Base-by-base conservation (phyloP, 1,140 invertebrate species). In the Aphaenogaster ashmeadi region DNA sequence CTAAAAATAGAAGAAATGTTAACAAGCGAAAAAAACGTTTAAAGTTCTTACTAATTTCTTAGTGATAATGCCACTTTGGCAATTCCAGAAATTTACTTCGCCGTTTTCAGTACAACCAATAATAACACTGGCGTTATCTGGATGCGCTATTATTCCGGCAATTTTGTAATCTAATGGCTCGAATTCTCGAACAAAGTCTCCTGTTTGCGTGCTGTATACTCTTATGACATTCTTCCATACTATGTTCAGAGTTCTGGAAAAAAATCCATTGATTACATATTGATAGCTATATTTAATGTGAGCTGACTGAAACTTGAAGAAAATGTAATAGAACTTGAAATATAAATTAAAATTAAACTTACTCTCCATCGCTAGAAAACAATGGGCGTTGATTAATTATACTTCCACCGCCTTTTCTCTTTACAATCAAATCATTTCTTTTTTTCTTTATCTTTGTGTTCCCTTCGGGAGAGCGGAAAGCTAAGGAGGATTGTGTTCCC, bases 351-450 rank as follows among this genome's bases (percentile, higher is more conserved):
- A 78, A 54, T 72, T 67, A 77, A 88, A 96, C 97, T 96, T 95
- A 97, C 97, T 97, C 96, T 94, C 96, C 96, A 94, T 97, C 96
- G 13, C 89, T 89, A 8, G 97, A 97, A 95, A 97, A 97, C 41
- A 97, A 79, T 21, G 97, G 97, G 27, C 95, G 93, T 92, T 96
- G 95, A 90, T 96, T 95, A 33, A 97, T 96, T 88, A 97, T 96
- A 92, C 96, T 97, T 72, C 96, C 97, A 74, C 97, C 97, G 84
- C 95, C 95, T 94, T 95, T 95, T 88, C 94, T 94, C 78, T 94
- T 95, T 4, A 95, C 89, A 71, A 95, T 88, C 4, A 27, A 27
- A 27, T 27, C 27, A 27, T 27, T 27, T 1, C 27, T 27, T 27
- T 27, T 27, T 27, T 27, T 27, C 27, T 27, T 27, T 27, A 27